phyloP scores from a whole-genome alignment of 2,797 vertebrate species.

The Gambusia yucatana region DNA sequence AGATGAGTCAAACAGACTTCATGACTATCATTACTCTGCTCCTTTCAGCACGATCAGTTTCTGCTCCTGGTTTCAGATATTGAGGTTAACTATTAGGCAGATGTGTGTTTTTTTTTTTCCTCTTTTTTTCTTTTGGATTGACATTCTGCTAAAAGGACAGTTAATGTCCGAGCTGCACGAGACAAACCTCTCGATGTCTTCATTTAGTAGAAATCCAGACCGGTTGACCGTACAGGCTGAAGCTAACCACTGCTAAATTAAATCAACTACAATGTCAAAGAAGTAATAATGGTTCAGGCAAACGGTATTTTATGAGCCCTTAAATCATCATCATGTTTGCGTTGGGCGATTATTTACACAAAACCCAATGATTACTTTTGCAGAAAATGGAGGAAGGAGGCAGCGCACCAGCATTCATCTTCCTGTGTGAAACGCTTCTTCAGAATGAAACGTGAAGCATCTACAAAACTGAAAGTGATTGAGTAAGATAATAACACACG shows the following conservation, averaged over 20 bases:
- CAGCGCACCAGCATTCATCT: neutral
- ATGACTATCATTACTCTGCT: neutral
- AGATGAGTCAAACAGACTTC: neutral
- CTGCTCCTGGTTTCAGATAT: neutral
- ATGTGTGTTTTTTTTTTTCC: neutral
- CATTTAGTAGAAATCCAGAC: conserved; percentile 1
- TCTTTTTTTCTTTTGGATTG: neutral
- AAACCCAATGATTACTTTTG: neutral
- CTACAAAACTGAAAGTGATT: neutral
- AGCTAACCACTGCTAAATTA: neutral
- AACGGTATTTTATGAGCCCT: neutral
- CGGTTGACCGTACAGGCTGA: neutral
- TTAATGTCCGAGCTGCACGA: neutral
- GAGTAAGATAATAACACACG: neutral
- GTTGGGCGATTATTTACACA: neutral
- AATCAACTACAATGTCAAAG: neutral
- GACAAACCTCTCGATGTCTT: neutral
- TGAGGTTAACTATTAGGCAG: neutral
- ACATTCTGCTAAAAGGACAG: neutral
- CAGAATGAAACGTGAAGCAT: neutral
- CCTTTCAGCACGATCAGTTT: neutral
- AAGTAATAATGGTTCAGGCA: neutral
- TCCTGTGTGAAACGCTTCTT: neutral
- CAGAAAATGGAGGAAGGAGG: neutral
- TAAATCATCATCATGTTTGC: neutral